Conservation (phyloP, 1,140 invertebrate genomes). For the Zeugodacus cucurbitae region DNA sequence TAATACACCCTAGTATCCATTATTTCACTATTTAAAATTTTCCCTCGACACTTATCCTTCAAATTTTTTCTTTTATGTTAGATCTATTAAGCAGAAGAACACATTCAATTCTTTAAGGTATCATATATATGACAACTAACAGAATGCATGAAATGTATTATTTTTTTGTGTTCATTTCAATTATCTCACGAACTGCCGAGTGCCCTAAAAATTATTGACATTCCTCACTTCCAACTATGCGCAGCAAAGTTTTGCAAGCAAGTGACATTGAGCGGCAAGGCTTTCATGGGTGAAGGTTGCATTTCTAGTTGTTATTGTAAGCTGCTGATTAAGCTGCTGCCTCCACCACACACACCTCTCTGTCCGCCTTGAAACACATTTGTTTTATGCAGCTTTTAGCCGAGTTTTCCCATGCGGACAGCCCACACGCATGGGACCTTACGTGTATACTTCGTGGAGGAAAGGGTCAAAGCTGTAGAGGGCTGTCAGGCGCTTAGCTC, state of each 20-base stretch:
- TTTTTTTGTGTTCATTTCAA: background rate
- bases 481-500: background rate
- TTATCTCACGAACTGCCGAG: background rate
- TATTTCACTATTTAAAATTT: too few relatives aligned
- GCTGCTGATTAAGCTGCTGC: background rate
- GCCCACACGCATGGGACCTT: background rate
- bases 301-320: background rate
- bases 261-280: background rate
- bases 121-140: too few relatives aligned
- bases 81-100: too few relatives aligned
- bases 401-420: background rate
- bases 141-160: too few relatives aligned
- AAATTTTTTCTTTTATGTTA: too few relatives aligned
- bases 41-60: too few relatives aligned
- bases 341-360: background rate
- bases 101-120: too few relatives aligned
- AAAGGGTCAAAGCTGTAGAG: background rate
- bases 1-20: too few relatives aligned
- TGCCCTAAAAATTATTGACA: background rate
- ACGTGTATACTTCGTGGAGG: background rate
- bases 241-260: too few relatives aligned
- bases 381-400: background rate
- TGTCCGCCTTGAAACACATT: background rate
- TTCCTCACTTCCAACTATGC: too few relatives aligned
- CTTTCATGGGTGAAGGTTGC: slow-evolving; percentile 11